These are phyloP conservation scores for Psephotus haematonotus DNA, from an alignment of 2,113 vertebrate genomes.

Conservation along the genomic window DNA sequence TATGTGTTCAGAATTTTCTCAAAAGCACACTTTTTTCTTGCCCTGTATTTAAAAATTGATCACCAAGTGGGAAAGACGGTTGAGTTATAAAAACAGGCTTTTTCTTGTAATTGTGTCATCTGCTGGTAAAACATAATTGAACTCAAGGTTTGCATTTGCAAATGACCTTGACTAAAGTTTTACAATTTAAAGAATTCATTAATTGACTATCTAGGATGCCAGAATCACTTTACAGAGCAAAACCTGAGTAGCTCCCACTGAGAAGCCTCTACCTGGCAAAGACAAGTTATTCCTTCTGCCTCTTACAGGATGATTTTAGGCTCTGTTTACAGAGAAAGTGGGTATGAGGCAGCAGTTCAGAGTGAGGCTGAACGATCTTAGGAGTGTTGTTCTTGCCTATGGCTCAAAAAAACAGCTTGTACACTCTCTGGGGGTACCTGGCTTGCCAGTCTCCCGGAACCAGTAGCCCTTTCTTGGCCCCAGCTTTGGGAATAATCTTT, in stretches of 20 bases:
- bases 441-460: background rate
- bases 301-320: conserved; percentile 9
- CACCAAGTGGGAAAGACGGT: conserved; percentile 62
- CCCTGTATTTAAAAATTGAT: conserved; percentile 75
- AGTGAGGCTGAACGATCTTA: background rate
- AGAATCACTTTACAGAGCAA: conserved; percentile 52
- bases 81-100: conserved; percentile 1
- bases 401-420: background rate
- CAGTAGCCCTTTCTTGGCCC: background rate
- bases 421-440: background rate
- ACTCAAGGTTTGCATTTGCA: conserved; percentile 56
- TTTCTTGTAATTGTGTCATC: conserved; percentile 67
- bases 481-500: background rate
- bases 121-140: conserved; percentile 51
- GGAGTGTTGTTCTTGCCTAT: background rate
- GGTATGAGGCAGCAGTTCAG: background rate
- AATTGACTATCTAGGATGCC: conserved; percentile 49
- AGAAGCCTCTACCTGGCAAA: background rate
- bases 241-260: conserved; percentile 29
- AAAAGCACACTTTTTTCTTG: conserved; percentile 46
- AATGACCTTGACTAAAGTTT: conserved; percentile 71
- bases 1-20: conserved; percentile 66
- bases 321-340: conserved; percentile 25
- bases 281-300: background rate
- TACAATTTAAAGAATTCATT: conserved; percentile 47